Conservation (phyloP, 1,140 invertebrate genomes). For the Drosophila takahashii region DNA sequence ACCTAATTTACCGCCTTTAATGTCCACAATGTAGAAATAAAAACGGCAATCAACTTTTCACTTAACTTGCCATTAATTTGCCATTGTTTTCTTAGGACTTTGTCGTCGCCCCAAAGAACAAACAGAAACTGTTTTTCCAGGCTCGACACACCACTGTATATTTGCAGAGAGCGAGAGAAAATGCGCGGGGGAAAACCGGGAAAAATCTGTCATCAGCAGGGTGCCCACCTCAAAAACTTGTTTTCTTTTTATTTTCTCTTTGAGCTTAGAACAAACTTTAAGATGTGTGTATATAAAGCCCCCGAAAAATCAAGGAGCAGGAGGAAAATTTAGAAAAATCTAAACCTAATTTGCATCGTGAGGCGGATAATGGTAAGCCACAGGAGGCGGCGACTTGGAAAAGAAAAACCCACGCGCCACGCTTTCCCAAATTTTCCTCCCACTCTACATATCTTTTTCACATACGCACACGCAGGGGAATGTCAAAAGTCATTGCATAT, state of each 20-base stretch:
- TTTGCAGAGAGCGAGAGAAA: not conserved
- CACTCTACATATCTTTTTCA: slow-evolving; percentile 1
- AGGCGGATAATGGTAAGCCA: slow-evolving; percentile 34
- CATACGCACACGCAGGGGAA: slow-evolving; percentile 23
- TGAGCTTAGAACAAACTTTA: slow-evolving; percentile 36
- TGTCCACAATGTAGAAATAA: not conserved
- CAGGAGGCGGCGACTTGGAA: slow-evolving; percentile 20
- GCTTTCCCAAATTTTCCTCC: slow-evolving; percentile 27
- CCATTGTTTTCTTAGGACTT: slow-evolving; percentile 49
- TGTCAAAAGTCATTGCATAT: slow-evolving; percentile 50
- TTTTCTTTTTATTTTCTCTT: slow-evolving; percentile 1
- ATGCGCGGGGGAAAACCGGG: slow-evolving; percentile 3
- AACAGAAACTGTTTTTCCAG: slow-evolving; percentile 37
- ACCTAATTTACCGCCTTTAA: slow-evolving; percentile 16
- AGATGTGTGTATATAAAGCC: slow-evolving; percentile 2
- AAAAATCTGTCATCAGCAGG: slow-evolving; percentile 44
- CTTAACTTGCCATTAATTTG: slow-evolving; percentile 50
- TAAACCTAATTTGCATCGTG: slow-evolving; percentile 72
- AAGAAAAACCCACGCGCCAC: slow-evolving; percentile 19
- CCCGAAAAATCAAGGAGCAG: not conserved
- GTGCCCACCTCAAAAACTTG: slow-evolving; percentile 18
- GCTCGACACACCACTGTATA: slow-evolving; percentile 9
- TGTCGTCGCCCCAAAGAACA: slow-evolving; percentile 27
- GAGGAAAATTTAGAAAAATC: slow-evolving; percentile 34
- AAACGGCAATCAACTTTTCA: slow-evolving; percentile 39